Evolutionary conservation across 2,797 vertebrate species (phyloP).

Genomic region (Botia kubotai): DNA sequence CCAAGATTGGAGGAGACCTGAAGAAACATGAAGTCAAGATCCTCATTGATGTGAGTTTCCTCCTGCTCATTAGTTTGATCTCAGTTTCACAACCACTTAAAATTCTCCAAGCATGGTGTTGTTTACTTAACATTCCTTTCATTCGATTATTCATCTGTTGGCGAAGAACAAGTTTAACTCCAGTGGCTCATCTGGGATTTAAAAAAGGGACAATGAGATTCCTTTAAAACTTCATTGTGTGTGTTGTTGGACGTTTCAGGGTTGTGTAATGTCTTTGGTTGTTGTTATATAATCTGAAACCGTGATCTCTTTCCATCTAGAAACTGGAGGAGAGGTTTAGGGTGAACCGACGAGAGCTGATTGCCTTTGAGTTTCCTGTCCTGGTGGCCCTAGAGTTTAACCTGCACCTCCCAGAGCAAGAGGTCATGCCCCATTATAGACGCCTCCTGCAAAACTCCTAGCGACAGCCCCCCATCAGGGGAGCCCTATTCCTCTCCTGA

Average conservation of each 20-base stretch:
- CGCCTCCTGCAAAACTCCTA: slow-evolving; percentile 95
- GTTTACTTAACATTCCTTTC: not conserved
- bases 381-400: slow-evolving; percentile 98
- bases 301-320: slow-evolving; percentile 68
- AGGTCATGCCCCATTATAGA: slow-evolving; percentile 98
- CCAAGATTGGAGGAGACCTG: slow-evolving; percentile 96
- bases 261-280: slow-evolving; percentile 24
- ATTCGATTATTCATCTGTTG: not conserved
- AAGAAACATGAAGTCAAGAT: slow-evolving; percentile 97
- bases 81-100: not conserved
- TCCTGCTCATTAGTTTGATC: not conserved
- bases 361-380: slow-evolving; percentile 97
- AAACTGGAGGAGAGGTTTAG: slow-evolving; percentile 99
- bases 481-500: slow-evolving; percentile 67
- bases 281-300: slow-evolving; percentile 49
- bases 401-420: slow-evolving; percentile 93
- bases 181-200: not conserved
- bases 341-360: slow-evolving; percentile 94
- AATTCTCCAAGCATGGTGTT: not conserved
- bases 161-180: not conserved
- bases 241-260: slow-evolving; percentile 11
- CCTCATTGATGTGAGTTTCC: slow-evolving; percentile 90
- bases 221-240: slow-evolving; percentile 7
- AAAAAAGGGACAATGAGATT: not conserved
- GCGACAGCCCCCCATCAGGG: slow-evolving; percentile 79